Conservation (phyloP, 2,888 invertebrate genomes). For the Hirtodrosophila cameraria region DNA sequence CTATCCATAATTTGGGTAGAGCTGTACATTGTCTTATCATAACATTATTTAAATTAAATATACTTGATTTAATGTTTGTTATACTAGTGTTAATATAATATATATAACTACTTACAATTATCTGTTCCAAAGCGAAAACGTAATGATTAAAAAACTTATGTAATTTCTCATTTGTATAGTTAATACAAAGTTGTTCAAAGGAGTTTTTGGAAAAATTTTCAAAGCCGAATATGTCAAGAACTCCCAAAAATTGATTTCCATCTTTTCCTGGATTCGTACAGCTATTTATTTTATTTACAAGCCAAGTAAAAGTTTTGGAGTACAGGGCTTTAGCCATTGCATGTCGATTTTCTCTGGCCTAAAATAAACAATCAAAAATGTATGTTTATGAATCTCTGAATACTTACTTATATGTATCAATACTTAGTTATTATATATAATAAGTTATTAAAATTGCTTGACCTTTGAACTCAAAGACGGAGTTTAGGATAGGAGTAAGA, state of each 20-base stretch:
- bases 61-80: too few species aligned
- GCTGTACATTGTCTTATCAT: too few species aligned
- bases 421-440: too few species aligned
- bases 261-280: conserved; percentile 95
- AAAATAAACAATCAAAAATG: too few species aligned
- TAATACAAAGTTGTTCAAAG: conserved; percentile 96
- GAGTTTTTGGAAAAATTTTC: conserved; percentile 96
- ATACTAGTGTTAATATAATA: too few species aligned
- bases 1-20: too few species aligned
- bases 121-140: conserved; percentile 96
- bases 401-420: too few species aligned
- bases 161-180: conserved; percentile 96
- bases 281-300: conserved; percentile 95
- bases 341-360: conserved; percentile 95
- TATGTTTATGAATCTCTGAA: too few species aligned
- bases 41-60: too few species aligned
- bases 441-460: too few species aligned
- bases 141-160: conserved; percentile 99
- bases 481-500: too few species aligned
- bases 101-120: conserved; percentile 94
- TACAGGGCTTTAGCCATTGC: conserved; percentile 97
- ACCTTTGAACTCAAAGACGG: too few species aligned
- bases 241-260: conserved; percentile 91
- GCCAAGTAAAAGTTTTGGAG: conserved; percentile 95
- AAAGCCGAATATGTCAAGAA: conserved; percentile 96